A percentile compares a stretch with the other conserved stretches of the same genome.
Conservation (phyloP, 2,113 vertebrate species). For the Dromaius novaehollandiae region DNA sequence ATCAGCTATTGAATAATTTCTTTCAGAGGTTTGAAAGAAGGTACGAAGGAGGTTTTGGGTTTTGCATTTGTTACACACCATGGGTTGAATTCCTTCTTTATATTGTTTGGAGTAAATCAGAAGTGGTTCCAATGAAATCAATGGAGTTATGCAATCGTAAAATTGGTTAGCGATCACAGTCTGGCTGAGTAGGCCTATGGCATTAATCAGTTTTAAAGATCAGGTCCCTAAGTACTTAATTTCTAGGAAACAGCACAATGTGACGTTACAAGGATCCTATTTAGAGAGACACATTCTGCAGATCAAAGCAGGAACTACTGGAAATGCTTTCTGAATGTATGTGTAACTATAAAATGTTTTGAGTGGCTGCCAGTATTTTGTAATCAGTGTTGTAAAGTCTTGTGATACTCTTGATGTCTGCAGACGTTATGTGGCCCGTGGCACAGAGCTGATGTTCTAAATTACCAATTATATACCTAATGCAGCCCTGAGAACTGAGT, state of each 20-base stretch:
- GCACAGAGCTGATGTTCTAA: conserved; percentile 72
- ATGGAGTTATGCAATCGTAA: conserved; percentile 22
- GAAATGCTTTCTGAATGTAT: conserved; percentile 75
- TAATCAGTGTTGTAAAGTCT: conserved; percentile 76
- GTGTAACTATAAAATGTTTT: conserved; percentile 75
- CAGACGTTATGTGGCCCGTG: conserved; percentile 73
- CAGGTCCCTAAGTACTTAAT: conserved; percentile 63
- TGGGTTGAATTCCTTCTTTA: neutral
- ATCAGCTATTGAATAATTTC: neutral
- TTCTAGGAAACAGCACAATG: conserved; percentile 69
- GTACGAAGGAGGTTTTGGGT: neutral
- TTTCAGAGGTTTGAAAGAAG: neutral
- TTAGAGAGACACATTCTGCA: conserved; percentile 71
- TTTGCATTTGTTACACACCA: neutral
- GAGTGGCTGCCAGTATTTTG: conserved; percentile 76
- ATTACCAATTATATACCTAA: conserved; percentile 75
- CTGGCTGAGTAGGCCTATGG: neutral
- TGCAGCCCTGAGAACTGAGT: conserved; percentile 60
- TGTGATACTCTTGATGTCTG: conserved; percentile 76
- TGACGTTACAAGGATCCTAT: conserved; percentile 75
- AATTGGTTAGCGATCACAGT: conserved; percentile 24
- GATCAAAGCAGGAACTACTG: conserved; percentile 75
- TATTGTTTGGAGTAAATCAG: conserved; percentile 4
- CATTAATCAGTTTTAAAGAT: conserved; percentile 64
- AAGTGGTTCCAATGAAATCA: conserved; percentile 37